Conservation (phyloP, 2,797 vertebrate species). For the Chiloscyllium punctatum region DNA sequence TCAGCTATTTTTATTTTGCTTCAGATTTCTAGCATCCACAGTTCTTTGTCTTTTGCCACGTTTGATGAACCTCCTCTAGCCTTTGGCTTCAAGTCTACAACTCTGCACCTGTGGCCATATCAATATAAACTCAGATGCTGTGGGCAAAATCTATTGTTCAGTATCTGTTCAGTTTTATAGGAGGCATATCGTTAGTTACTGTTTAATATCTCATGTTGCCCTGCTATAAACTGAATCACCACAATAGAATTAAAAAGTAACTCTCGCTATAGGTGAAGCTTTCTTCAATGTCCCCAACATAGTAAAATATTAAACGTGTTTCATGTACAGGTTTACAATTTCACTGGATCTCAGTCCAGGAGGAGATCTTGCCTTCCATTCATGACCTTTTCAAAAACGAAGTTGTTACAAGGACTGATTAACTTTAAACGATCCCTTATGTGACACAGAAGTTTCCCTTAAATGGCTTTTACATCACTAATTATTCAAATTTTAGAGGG, state of each 20-base stretch:
- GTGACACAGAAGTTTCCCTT: neutral
- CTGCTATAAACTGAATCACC: neutral
- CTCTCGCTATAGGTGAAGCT: neutral
- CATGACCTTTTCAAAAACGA: neutral
- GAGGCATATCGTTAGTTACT: neutral
- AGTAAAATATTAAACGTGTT: neutral
- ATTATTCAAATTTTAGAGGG: neutral
- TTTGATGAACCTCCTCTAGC: neutral
- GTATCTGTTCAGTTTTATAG: neutral
- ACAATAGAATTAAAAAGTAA: neutral
- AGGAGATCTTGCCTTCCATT: neutral
- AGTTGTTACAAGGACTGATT: neutral
- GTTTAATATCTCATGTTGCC: neutral
- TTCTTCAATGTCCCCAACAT: neutral
- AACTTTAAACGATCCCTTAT: neutral
- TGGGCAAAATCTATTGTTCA: no score
- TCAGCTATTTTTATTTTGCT: no score
- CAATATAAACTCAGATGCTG: no score
- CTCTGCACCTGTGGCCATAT: neutral
- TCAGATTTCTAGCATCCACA: no score
- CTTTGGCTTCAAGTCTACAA: neutral
- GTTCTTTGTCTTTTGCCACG: no score
- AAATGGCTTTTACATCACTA: neutral
- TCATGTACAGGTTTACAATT: neutral
- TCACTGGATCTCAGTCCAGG: neutral